Conservation (phyloP, 2,888 invertebrate genomes). For the Pegoplata infirma region DNA sequence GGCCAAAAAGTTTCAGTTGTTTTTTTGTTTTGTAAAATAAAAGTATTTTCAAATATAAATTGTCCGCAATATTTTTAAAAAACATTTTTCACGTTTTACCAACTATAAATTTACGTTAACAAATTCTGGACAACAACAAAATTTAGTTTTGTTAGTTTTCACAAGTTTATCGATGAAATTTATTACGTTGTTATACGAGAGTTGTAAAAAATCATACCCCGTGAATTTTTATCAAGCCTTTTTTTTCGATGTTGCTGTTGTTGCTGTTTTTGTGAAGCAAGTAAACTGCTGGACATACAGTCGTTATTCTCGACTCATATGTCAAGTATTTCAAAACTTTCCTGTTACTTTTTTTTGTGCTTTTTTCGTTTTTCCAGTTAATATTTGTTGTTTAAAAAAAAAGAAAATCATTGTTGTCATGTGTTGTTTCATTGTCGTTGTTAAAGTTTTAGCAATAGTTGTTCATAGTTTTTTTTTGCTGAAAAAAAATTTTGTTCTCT, state of each 20-base stretch:
- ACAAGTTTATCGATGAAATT: slow-evolving; percentile 67
- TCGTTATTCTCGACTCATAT: slow-evolving; percentile 58
- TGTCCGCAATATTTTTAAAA: slow-evolving; percentile 45
- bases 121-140: slow-evolving; percentile 32
- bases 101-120: slow-evolving; percentile 56
- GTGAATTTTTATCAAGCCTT: slow-evolving; percentile 1
- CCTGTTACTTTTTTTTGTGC: slow-evolving; percentile 20
- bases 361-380: slow-evolving; percentile 1
- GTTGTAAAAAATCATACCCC: slow-evolving; percentile 44
- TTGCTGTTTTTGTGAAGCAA: not conserved
- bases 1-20: slow-evolving; percentile 54
- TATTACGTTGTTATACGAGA: slow-evolving; percentile 63
- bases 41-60: slow-evolving; percentile 49
- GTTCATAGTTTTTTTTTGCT: slow-evolving; percentile 16
- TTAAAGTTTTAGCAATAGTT: slow-evolving; percentile 41
- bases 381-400: slow-evolving; percentile 20
- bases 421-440: slow-evolving; percentile 44
- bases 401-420: slow-evolving; percentile 49
- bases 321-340: slow-evolving; percentile 65
- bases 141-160: slow-evolving; percentile 47
- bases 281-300: not conserved
- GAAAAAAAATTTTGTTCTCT: too few relatives aligned
- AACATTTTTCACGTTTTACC: slow-evolving; percentile 33
- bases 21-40: not conserved
- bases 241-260: too few relatives aligned